phyloP scores from a whole-genome alignment of 2,888 invertebrate genomes.

The Ectobius pallidus region DNA sequence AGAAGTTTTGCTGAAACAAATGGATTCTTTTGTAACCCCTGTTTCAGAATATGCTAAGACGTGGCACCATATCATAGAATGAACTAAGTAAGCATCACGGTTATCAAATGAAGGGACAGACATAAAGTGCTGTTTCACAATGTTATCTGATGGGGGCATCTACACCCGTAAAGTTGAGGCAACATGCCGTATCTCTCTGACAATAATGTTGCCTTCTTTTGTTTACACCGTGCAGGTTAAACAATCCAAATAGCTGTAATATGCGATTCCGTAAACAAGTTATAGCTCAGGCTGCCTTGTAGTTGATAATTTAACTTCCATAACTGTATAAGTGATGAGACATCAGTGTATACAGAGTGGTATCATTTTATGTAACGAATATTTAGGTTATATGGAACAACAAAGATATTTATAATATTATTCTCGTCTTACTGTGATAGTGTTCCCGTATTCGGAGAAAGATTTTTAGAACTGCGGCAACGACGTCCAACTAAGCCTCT shows the following conservation, averaged over 20 bases:
- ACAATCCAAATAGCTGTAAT: not conserved
- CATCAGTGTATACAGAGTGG: too few species aligned
- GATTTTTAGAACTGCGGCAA: too few species aligned
- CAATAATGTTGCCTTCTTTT: not conserved
- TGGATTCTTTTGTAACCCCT: constrained; percentile 1
- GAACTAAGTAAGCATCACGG: not conserved
- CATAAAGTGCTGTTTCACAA: constrained; percentile 7
- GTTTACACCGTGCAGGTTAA: constrained; percentile 11
- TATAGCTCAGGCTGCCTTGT: not conserved
- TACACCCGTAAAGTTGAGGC: not conserved
- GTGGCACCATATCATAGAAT: not conserved
- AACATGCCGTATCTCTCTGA: not conserved
- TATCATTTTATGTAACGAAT: too few species aligned
- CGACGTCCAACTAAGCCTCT: too few species aligned
- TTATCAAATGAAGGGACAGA: constrained; percentile 7
- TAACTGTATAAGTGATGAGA: constrained; percentile 8
- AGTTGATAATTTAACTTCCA: constrained; percentile 3
- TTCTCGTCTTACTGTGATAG: too few species aligned
- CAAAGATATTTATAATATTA: too few species aligned
- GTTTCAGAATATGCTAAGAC: not conserved
- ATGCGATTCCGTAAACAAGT: not conserved
- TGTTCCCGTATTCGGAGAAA: too few species aligned
- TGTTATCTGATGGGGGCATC: not conserved
- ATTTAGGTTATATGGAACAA: too few species aligned
- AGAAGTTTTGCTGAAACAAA: too few species aligned